Evolutionary conservation across 2,113 vertebrate genomes (phyloP).

Genomic region (Labrus mixtus): DNA sequence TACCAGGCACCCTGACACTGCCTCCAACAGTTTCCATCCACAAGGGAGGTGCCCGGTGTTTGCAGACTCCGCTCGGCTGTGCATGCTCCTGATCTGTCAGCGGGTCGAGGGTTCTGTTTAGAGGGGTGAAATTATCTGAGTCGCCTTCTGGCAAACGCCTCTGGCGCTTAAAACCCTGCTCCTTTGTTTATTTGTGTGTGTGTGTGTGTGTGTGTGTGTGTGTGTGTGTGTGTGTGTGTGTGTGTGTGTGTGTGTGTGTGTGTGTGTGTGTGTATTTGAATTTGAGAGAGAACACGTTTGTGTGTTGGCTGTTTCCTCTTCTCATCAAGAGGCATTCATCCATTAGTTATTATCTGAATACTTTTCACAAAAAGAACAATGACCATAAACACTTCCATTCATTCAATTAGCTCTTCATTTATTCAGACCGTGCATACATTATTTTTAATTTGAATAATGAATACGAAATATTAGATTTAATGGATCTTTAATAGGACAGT

Average conservation of each 20-base stretch:
- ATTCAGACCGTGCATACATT: too few relatives aligned
- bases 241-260: constrained; percentile 12
- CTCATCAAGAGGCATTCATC: neutral
- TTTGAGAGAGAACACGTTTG: neutral
- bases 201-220: constrained; percentile 30
- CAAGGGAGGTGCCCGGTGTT: constrained; percentile 58
- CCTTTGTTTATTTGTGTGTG: constrained; percentile 40
- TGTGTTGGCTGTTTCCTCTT: constrained; percentile 6
- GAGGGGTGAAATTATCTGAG: constrained; percentile 55
- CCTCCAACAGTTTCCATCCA: constrained; percentile 53
- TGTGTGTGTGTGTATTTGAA: constrained; percentile 22
- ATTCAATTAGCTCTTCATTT: neutral
- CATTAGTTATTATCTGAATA: constrained; percentile 29
- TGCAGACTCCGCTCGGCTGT: constrained; percentile 41
- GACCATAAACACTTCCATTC: constrained; percentile 6
- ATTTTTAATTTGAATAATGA: too few relatives aligned
- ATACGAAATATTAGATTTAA: too few relatives aligned
- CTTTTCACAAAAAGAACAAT: constrained; percentile 6
- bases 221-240: constrained; percentile 20
- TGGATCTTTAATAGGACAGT: too few relatives aligned
- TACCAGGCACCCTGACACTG: constrained; percentile 42
- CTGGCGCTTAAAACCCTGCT: constrained; percentile 28
- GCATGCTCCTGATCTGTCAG: constrained; percentile 55
- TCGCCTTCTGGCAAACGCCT: constrained; percentile 55
- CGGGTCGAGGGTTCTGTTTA: constrained; percentile 50